Evolutionary conservation across 2,888 invertebrate genomes (phyloP).

Genomic region (Amaurobius ferox): DNA sequence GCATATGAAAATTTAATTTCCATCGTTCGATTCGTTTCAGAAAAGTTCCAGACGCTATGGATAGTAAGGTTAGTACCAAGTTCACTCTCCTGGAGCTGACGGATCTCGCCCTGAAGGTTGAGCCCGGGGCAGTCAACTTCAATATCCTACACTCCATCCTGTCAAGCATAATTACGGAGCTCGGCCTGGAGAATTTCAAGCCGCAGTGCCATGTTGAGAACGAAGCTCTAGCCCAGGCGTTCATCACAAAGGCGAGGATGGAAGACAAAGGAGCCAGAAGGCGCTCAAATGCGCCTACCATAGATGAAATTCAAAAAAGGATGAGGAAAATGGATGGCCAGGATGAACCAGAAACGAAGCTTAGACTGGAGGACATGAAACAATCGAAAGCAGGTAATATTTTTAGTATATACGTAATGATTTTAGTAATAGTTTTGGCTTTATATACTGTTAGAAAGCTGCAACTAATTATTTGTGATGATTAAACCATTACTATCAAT

Average conservation of each 20-base stretch:
- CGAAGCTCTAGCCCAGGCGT: constrained; percentile 13
- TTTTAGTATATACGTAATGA: too few species aligned
- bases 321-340: neutral
- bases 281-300: neutral
- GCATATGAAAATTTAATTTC: too few species aligned
- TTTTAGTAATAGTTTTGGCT: too few species aligned
- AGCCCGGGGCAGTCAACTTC: constrained; percentile 87
- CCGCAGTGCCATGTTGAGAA: constrained; percentile 23
- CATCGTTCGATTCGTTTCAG: too few species aligned
- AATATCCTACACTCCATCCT: constrained; percentile 86
- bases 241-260: constrained; percentile 8
- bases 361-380: too few species aligned
- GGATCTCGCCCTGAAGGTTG: constrained; percentile 85
- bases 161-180: constrained; percentile 82
- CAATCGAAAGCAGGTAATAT: too few species aligned
- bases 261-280: neutral
- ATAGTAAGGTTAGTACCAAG: too few species aligned
- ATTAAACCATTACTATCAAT: too few species aligned
- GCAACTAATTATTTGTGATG: too few species aligned
- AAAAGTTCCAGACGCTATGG: too few species aligned
- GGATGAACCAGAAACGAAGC: too few species aligned
- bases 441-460: too few species aligned
- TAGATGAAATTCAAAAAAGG: constrained; percentile 5
- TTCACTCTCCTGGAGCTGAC: constrained; percentile 76
- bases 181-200: neutral